Evolutionary conservation across 2,888 invertebrate species (phyloP), one percentile per base, ranked within the genome.

Genomic region (Eupeodes luniger): DNA sequence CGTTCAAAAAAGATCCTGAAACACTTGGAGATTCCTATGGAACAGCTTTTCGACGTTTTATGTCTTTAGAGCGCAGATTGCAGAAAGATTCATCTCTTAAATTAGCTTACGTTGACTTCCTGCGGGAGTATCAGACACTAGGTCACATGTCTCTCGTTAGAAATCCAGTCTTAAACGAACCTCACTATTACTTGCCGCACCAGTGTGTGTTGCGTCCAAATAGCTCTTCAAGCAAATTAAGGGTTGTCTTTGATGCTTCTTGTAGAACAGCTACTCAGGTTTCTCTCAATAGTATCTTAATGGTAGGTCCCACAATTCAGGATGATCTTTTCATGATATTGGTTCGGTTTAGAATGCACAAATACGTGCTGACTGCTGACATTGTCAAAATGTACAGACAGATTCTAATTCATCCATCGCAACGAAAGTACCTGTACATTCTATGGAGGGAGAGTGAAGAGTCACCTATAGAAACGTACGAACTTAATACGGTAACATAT

Each of bases 311-410:
- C 4, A 89, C 85, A 10, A 67, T 90, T 11, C 88, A 88, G 27
- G 16, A 40, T 7, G 77, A 88, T 9, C 27, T 90, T 2, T 84
- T 84, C 34, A 47, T 75, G 6, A 64, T 88, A 44, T 53, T 89
- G 9, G 19, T 77, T 53, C 80, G 83, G 61, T 89, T 90, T 83
- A 74, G 89, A 6, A 27, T 81, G 6, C 55, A 78, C 74, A 51
- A 19, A 10, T 89, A 66, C 61, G 85, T 67, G 1, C 16, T 88
- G 12, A 76, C 84, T 4, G 89, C 86, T 9, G 90, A 89, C 53
- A 89, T 90, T 10, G 80, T 70, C 5, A 89, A 90, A 66, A 89
- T 89, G 90, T 89, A 89, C 51, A 36, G 89, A 12, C 89, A 89
- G 62, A 81, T 89, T n/a, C 12, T 83, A 9, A 40, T 89, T 7